These are phyloP conservation scores for Nematostella vectensis DNA, from an alignment of 92 coral and sea anemone species.

Conservation along the genomic window DNA sequence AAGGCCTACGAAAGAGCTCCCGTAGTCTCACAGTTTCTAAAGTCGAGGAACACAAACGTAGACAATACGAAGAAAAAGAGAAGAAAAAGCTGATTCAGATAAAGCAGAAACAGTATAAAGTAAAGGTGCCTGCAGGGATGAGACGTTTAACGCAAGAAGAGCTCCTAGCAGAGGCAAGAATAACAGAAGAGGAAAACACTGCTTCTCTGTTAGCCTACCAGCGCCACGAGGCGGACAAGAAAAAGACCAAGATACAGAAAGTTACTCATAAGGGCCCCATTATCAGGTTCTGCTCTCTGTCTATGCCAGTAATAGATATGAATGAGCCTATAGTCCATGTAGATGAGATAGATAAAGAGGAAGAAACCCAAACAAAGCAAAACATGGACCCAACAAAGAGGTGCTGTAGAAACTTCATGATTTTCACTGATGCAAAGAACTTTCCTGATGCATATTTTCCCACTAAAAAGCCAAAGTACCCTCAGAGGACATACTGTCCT, in stretches of 20 bases:
- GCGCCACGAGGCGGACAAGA: constrained; percentile 81
- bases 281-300: constrained; percentile 75
- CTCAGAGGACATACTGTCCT: constrained; percentile 85
- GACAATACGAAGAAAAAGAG: constrained; percentile 57
- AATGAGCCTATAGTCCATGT: constrained; percentile 75
- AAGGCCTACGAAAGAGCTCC: constrained; percentile 75
- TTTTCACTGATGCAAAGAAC: constrained; percentile 89
- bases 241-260: constrained; percentile 81
- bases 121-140: constrained; percentile 50
- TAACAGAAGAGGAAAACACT: constrained; percentile 81
- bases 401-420: constrained; percentile 85
- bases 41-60: constrained; percentile 65
- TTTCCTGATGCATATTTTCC: constrained; percentile 88
- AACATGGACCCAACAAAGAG: constrained; percentile 51
- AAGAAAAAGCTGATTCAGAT: constrained; percentile 30
- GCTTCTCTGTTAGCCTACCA: constrained; percentile 88
- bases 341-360: constrained; percentile 54
- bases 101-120: constrained; percentile 47
- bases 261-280: constrained; percentile 78
- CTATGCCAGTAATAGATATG: constrained; percentile 88
- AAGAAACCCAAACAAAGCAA: constrained; percentile 37
- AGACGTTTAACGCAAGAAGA: constrained; percentile 93
- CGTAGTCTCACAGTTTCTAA: constrained; percentile 84
- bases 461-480: constrained; percentile 56
- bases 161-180: constrained; percentile 82